Evolutionary conservation across 2,113 vertebrate genomes (phyloP).

Genomic region (Podarcis raffonei): DNA sequence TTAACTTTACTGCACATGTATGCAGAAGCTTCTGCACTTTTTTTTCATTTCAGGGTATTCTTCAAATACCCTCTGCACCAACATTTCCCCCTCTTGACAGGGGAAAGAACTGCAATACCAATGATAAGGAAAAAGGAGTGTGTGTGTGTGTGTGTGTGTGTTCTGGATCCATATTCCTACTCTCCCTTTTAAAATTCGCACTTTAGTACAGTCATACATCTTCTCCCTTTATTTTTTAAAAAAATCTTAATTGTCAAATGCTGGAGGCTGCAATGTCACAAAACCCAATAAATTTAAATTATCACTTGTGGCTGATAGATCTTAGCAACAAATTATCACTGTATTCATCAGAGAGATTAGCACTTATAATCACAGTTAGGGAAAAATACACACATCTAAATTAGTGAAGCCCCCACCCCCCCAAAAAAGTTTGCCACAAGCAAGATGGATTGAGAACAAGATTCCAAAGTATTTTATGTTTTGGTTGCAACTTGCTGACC

Average conservation of each 20-base stretch:
- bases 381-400: conserved; percentile 40
- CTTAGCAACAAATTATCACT: conserved; percentile 53
- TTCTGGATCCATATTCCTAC: neutral
- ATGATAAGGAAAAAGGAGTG: too few species aligned
- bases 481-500: neutral
- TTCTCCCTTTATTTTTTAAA: conserved; percentile 44
- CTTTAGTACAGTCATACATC: conserved; percentile 7
- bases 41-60: too few species aligned
- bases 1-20: too few species aligned
- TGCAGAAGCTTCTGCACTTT: too few species aligned
- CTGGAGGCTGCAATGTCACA: conserved; percentile 25
- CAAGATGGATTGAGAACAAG: conserved; percentile 31
- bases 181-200: neutral
- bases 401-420: conserved; percentile 36
- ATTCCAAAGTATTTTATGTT: conserved; percentile 36
- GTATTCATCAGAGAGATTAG: conserved; percentile 58
- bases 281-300: conserved; percentile 63
- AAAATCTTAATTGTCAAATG: conserved; percentile 56
- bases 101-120: too few species aligned
- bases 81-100: too few species aligned
- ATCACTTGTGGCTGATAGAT: conserved; percentile 58
- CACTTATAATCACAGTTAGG: conserved; percentile 48
- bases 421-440: conserved; percentile 33
- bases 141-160: too few species aligned
- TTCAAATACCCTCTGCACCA: too few species aligned